These are phyloP conservation scores for Merops nubicus DNA, from an alignment of 2,113 vertebrate genomes.

Conservation along the genomic window DNA sequence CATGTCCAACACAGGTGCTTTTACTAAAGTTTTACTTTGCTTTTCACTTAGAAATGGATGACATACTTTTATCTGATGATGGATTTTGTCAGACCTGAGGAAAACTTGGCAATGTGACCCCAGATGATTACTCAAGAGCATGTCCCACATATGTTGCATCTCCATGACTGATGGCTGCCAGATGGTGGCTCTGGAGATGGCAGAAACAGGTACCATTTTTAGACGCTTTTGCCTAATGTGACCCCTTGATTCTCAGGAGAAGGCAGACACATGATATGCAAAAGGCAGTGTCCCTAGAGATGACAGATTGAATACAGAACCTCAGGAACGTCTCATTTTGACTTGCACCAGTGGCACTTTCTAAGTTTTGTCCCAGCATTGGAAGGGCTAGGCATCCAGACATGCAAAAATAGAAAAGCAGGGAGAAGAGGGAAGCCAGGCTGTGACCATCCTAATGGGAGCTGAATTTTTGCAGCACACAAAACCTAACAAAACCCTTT, in stretches of 20 bases:
- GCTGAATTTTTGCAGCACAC: background rate
- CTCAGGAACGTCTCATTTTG: background rate
- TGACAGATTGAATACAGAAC: background rate
- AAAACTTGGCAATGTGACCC: background rate
- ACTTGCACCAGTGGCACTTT: rapidly evolving
- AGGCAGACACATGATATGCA: background rate
- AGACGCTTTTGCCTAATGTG: background rate
- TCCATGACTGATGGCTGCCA: conserved; percentile 2
- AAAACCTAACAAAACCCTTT: background rate
- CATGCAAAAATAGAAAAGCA: background rate
- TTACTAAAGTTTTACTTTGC: background rate
- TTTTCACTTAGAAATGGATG: background rate
- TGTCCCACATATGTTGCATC: background rate
- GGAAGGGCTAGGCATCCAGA: background rate
- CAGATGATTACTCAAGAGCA: background rate
- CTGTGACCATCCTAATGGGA: background rate
- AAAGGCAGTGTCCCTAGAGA: background rate
- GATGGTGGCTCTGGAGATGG: background rate
- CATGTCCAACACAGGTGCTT: background rate
- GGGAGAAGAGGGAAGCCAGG: background rate
- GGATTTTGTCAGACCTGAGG: background rate
- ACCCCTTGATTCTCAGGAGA: background rate
- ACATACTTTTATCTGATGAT: background rate
- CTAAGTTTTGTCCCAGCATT: background rate
- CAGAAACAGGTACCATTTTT: background rate